Conservation (phyloP, 2,797 vertebrate genomes). For the Aratinga solstitialis region DNA sequence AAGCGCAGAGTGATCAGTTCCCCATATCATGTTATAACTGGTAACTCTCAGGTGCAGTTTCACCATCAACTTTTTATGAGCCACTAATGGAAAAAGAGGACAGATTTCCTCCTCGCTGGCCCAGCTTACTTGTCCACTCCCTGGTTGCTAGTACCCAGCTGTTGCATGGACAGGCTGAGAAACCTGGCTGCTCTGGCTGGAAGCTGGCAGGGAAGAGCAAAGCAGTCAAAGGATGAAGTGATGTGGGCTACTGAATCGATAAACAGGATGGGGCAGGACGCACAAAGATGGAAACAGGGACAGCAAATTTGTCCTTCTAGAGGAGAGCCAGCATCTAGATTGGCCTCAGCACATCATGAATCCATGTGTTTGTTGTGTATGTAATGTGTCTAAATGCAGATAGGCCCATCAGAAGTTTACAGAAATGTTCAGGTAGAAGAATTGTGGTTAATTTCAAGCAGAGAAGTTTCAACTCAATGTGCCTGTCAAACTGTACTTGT, state of each 20-base stretch:
- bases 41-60: neutral
- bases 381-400: neutral
- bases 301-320: neutral
- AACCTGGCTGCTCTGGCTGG: neutral
- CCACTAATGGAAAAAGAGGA: neutral
- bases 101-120: neutral
- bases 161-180: neutral
- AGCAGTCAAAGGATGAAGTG: fast-evolving
- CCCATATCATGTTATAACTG: neutral
- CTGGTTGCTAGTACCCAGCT: fast-evolving
- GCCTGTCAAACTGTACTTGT: neutral
- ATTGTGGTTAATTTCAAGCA: neutral
- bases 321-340: neutral
- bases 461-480: neutral
- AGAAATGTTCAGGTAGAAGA: neutral
- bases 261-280: neutral
- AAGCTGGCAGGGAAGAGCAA: neutral
- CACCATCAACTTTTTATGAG: neutral
- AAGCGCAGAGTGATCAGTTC: neutral
- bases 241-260: neutral
- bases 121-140: neutral
- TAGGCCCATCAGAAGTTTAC: neutral
- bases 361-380: neutral
- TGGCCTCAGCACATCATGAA: neutral
- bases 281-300: neutral